These are phyloP conservation scores for Melanargia galathea DNA, from an alignment of 2,888 invertebrate genomes.

Conservation along the genomic window DNA sequence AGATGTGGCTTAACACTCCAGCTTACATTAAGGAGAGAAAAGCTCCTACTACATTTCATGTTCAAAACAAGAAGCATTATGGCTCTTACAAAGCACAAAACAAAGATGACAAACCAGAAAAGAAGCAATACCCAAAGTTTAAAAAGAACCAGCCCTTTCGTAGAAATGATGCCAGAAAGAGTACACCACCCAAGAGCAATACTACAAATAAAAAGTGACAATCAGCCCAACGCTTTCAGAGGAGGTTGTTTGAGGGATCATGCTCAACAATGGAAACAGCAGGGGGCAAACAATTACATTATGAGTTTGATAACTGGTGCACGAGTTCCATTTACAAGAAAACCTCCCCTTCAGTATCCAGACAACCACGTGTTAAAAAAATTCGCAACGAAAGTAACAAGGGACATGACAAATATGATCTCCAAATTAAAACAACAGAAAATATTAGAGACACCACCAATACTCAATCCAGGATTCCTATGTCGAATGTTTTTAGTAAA, in stretches of 20 bases:
- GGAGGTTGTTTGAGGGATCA: neutral
- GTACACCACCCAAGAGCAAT: neutral
- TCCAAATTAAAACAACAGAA: neutral
- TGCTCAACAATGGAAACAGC: neutral
- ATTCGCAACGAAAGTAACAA: neutral
- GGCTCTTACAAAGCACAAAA: neutral
- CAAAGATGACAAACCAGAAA: neutral
- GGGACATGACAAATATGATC: neutral
- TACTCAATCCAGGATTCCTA: neutral
- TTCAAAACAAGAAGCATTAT: neutral
- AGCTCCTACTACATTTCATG: neutral
- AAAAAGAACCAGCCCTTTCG: too few relatives aligned
- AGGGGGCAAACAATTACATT: neutral
- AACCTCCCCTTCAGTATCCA: neutral
- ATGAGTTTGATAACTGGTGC: neutral
- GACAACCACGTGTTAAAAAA: neutral
- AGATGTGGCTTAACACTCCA: neutral
- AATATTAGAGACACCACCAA: neutral
- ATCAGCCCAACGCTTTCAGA: neutral
- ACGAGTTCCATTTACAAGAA: neutral
- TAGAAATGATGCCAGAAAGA: neutral
- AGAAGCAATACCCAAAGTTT: neutral
- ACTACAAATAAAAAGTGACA: neutral
- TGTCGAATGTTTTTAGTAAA: neutral
- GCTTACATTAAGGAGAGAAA: neutral